Base-by-base conservation (phyloP, 2,888 invertebrate species). In the Troides oblongomaculatus region DNA sequence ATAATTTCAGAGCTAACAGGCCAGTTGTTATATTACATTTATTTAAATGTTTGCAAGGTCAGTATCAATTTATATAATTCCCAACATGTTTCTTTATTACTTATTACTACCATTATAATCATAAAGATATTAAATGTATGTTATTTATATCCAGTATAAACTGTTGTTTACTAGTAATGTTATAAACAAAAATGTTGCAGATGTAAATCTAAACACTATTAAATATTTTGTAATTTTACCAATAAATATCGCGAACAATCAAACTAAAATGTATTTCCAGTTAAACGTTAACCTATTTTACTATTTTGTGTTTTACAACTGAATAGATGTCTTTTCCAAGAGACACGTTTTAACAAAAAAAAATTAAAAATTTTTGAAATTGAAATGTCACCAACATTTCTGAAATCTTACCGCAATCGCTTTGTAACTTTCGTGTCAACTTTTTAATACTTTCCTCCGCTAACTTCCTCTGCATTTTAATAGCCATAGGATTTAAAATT, bases 401-500 rank as follows among this genome's bases (percentile, higher is more conserved):
- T 59, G 25, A 64, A 64, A 65, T 39, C 65, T 23, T 65, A 43
- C 64, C 17, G 64, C 43, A 43, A 21, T 46, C 56, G 56, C 36
- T 64, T 43, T 58, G 39, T 57, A 58, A 58, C 43, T 65, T 43
- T 65, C 58, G 36, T 65, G 23, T 25, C 58, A 12, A 65, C 59
- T 65, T 65, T 65, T 65, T 65, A 43, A 23, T 43, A 43, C 46
- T 65, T 65, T 23, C 59, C 46, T 59, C 59, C 57, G 58, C 58
- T 58, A 46, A 59, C 65, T 58, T 59, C 59, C 46, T 43, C 59
- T 50, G 65, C 50, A 65, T 65, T 46, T 59, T 65, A 65, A 46
- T 46, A 65, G 65, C 46, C n/a, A 59, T 17, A 46, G 30, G 65
- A 59, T 60, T 65, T 59, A 46, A 59, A 59, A 65, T 58, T 65